Percentiles rank a stretch among this genome's conserved stretches.
These are phyloP conservation scores for Gasterosteus nipponicus DNA, from an alignment of 2,113 vertebrate species.

Conservation along the genomic window DNA sequence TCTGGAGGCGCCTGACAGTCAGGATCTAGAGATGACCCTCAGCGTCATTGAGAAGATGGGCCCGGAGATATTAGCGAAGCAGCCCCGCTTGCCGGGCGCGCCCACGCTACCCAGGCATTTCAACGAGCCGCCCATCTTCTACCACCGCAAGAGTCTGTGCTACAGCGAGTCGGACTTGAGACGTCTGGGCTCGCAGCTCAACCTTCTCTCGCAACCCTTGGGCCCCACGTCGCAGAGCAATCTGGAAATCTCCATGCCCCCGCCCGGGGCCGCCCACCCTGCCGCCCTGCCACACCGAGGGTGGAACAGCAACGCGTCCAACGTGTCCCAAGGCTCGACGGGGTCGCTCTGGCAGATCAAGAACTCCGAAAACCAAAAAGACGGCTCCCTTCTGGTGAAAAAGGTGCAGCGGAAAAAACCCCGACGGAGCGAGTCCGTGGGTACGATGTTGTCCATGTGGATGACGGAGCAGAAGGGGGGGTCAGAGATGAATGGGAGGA, in stretches of 20 bases:
- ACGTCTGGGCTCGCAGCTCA: slow-evolving; percentile 81
- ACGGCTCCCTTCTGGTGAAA: slow-evolving; percentile 64
- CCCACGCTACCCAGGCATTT: slow-evolving; percentile 78
- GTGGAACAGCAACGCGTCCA: slow-evolving; percentile 59
- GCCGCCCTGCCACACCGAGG: not conserved
- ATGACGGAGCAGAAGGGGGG: slow-evolving; percentile 53
- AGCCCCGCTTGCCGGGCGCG: slow-evolving; percentile 66
- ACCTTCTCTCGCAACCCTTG: slow-evolving; percentile 82
- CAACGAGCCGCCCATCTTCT: slow-evolving; percentile 84
- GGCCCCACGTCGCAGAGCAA: slow-evolving; percentile 74
- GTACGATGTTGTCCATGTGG: slow-evolving; percentile 54
- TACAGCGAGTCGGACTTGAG: slow-evolving; percentile 93
- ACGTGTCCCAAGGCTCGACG: slow-evolving; percentile 60
- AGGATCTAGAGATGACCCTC: slow-evolving; percentile 85
- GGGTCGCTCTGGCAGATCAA: slow-evolving; percentile 85
- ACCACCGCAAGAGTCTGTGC: slow-evolving; percentile 87
- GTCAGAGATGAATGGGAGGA: slow-evolving; percentile 26
- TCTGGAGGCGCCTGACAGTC: slow-evolving; percentile 83
- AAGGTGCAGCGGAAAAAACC: slow-evolving; percentile 74
- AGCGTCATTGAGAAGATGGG: slow-evolving; percentile 74
- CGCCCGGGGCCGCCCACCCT: not conserved
- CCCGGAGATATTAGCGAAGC: slow-evolving; percentile 71
- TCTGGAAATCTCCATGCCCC: slow-evolving; percentile 32
- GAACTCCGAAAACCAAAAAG: slow-evolving; percentile 68
- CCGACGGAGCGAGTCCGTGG: slow-evolving; percentile 82